A percentile compares a stretch with the other conserved stretches of the same genome.
Conservation (phyloP, 2,797 vertebrate species). For the Sebastes iracundus region DNA sequence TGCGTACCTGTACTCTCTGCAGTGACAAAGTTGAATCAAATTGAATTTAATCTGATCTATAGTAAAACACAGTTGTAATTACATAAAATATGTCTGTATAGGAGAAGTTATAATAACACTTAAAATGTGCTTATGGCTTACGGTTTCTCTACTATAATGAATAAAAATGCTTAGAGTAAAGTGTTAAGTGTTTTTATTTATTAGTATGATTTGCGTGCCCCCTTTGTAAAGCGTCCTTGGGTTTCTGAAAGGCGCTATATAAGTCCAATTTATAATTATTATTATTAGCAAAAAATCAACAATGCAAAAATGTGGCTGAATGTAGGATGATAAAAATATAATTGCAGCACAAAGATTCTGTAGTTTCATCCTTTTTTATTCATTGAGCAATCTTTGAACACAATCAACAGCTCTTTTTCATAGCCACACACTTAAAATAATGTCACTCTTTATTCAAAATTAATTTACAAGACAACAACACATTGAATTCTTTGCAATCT, state of each 20-base stretch:
- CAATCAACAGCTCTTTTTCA: neutral
- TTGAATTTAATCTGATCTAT: too few relatives aligned
- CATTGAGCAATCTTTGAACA: neutral
- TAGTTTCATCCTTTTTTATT: neutral
- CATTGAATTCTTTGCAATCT: neutral
- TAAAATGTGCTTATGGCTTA: too few relatives aligned
- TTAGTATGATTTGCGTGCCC: fast-evolving
- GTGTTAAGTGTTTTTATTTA: too few relatives aligned
- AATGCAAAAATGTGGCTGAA: neutral
- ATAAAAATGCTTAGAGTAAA: too few relatives aligned
- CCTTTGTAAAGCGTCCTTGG: too few relatives aligned
- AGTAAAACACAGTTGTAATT: neutral
- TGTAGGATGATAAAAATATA: neutral
- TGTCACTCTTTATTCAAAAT: neutral
- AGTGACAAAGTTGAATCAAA: too few relatives aligned
- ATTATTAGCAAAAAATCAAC: neutral
- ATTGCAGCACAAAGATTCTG: neutral
- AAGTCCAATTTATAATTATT: too few relatives aligned
- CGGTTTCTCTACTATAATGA: too few relatives aligned
- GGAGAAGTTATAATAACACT: neutral
- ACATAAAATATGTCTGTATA: neutral
- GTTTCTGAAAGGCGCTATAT: too few relatives aligned
- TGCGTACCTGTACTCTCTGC: too few relatives aligned
- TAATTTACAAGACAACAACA: neutral
- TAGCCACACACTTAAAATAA: neutral